Evolutionary conservation across 2,888 invertebrate species (phyloP).

Genomic region (Melipona beecheii): DNA sequence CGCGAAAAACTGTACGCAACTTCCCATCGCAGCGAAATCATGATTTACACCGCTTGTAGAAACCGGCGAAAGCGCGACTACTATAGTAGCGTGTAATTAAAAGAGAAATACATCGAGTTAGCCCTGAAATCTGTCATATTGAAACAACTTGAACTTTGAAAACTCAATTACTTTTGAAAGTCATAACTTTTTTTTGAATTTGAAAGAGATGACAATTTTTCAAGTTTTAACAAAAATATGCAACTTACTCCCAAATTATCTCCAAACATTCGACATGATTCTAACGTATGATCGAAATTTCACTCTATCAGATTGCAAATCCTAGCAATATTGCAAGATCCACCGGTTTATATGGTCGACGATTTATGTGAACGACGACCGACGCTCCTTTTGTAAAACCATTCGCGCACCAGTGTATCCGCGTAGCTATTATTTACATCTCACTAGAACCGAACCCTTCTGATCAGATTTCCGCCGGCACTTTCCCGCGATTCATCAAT

Average conservation of each 20-base stretch:
- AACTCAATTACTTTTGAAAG: neutral
- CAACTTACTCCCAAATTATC: too few relatives aligned
- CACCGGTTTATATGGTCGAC: neutral
- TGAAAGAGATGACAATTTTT: too few relatives aligned
- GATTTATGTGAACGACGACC: neutral
- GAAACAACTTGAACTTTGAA: too few relatives aligned
- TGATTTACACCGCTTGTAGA: conserved; percentile 30
- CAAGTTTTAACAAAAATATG: too few relatives aligned
- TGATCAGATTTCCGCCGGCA: conserved; percentile 26
- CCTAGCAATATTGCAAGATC: too few relatives aligned
- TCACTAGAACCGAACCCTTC: neutral
- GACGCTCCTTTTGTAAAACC: neutral
- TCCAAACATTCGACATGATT: neutral
- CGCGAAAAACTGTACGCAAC: neutral
- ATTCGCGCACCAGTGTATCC: neutral
- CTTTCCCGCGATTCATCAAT: conserved; percentile 29
- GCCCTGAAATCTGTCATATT: neutral
- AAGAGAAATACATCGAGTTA: conserved; percentile 8
- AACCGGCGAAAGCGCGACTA: conserved; percentile 45
- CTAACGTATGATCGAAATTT: neutral
- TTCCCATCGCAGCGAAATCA: conserved; percentile 3
- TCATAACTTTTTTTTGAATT: too few relatives aligned
- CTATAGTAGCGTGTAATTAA: conserved; percentile 5
- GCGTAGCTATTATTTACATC: conserved; percentile 34
- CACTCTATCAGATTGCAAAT: neutral